Base-by-base conservation (phyloP, 1,140 invertebrate species). In the Procambarus clarkii region DNA sequence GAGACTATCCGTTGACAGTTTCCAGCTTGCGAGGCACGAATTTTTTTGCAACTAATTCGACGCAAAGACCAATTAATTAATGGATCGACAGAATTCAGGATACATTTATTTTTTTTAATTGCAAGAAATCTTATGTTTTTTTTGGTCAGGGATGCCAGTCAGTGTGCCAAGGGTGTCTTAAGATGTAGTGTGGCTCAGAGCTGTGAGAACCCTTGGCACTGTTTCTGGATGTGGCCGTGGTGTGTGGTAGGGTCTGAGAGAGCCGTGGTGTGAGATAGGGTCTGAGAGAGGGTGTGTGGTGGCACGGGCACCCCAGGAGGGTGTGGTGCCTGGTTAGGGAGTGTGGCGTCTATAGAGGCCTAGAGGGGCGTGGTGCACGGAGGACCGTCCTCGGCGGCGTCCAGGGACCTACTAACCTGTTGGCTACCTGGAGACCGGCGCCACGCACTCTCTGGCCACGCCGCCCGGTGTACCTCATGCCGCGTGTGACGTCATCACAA, bases 361-460 rank as follows among this genome's bases (percentile, higher is more conserved):
- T 24, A 15, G 54, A 46, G 79, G 48, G 79, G 48, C 34, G 54
- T 54, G 54, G 80, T n/a, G 60, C 18, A 24, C n/a, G 9, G 24
- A 9, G 69, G 15, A n/a, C 18, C 64, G 64, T 60, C 50, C 58
- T 83, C n/a, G 18, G 24, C 81, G 15, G n/a, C 34, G 81, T 69
- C 81, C 60, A 45, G 81, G 46, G 58, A 83, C 60, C n/a, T 44
- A 83, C 81, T 83, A 83, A 83, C 81, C 58, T 83, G 81, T 45
- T 69, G 46, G 58, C 24, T 69, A 83, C 81, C 81, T 83, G 81
- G 9, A 34, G 7, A 21, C 60, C 8, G 13, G 50, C 80, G 34
- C 44, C 8, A 7, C 34, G 2, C 11, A 7, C 60, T 45, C 44
- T 34, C 77, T 46, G 44, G 48, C 77, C 11, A 60, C 58, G 24